These are phyloP conservation scores for Oligia fasciuncula DNA, from an alignment of 2,888 invertebrate genomes.

Conservation along the genomic window DNA sequence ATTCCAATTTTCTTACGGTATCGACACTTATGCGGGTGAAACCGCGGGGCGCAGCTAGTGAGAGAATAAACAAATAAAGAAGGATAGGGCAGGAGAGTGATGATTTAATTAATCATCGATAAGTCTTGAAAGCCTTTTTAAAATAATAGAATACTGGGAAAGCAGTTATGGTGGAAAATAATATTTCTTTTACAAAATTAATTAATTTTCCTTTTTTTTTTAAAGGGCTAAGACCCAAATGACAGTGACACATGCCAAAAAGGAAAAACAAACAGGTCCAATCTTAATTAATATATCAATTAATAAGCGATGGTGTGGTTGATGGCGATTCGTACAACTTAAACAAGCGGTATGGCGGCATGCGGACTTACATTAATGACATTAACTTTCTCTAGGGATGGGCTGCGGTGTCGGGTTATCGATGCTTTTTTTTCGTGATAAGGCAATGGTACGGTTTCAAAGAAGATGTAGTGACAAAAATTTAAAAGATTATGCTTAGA, in stretches of 20 bases:
- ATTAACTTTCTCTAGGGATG: slow-evolving; percentile 85
- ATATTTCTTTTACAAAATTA: no score
- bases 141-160: no score
- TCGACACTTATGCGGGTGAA: no score
- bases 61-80: no score
- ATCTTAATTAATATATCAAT: slow-evolving; percentile 59
- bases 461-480: neutral
- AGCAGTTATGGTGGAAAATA: no score
- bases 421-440: slow-evolving; percentile 27
- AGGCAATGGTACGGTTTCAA: neutral
- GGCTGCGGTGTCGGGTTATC: slow-evolving; percentile 46
- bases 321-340: slow-evolving; percentile 74
- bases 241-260: neutral
- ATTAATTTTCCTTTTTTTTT: no score
- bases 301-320: slow-evolving; percentile 58
- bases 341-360: slow-evolving; percentile 81
- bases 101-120: no score
- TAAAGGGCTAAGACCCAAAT: neutral
- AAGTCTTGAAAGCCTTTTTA: no score
- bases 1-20: no score
- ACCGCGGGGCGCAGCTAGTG: no score
- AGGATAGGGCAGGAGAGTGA: no score
- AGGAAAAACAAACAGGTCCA: slow-evolving; percentile 26
- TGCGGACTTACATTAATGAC: slow-evolving; percentile 87
- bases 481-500: neutral